Evolutionary conservation across 2,797 vertebrate genomes (phyloP), one percentile per base, ranked within the genome.

Genomic region (Neoniphon sammara): DNA sequence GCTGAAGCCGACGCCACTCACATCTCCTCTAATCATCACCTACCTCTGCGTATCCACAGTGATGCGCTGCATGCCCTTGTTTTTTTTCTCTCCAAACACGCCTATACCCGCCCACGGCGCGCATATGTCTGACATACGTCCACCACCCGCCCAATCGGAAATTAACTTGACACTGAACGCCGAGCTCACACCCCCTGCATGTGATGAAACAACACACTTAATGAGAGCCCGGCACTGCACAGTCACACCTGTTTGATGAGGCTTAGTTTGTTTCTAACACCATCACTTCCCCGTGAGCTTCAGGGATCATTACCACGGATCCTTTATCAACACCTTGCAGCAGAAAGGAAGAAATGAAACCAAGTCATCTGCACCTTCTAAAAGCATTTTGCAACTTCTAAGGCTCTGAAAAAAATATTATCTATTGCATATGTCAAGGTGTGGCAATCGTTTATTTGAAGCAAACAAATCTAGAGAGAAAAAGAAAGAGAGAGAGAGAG

Each of bases 111-210:
- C 93, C 93, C 91, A 90, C 90, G 78, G 83, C 85, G 90, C 84
- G 82, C 89, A 91, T 90, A 89, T 92, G 92, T 90, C 87, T 87
- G 88, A 90, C 92, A 93, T 84, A 86, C 89, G 89, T 93, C 85
- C 87, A 75, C 74, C 78, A 77, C 39, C 88, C 86, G 54, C 78
- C 91, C 91, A 85, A 87, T 90, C 80, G 72, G 78, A 90, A 84
- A 84, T 61, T 21, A 87, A 93, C 84, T 68, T 71, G 73, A 83
- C 82, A 84, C 79, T 58, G 78, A 34, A 84, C 25, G 68, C 80
- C 20, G 58, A 59, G 70, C 70, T 68, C 60, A 46, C 68, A 70
- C 78, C 61, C 56, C 69, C 42, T 61, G 57, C 27, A 57, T 25
- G 62, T 30, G 59, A 14, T n/a, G 53, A 59, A 69, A 68, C 5